These are phyloP conservation scores for Columbina picui DNA, from an alignment of 2,113 vertebrate genomes.

Conservation along the genomic window DNA sequence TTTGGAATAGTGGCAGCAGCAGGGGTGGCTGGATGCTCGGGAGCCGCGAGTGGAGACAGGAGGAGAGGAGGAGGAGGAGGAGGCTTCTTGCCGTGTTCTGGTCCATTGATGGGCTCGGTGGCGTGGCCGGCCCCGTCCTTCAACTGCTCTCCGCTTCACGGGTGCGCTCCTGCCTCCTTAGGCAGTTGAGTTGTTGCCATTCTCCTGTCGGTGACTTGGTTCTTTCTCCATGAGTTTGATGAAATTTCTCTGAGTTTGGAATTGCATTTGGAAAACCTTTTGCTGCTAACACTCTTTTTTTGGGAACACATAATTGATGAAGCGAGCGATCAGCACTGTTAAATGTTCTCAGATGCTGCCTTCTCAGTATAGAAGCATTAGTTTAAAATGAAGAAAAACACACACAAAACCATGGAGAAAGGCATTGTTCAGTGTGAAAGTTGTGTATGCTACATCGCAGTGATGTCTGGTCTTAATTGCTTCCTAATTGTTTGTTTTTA, in stretches of 20 bases:
- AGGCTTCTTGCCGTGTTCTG: background rate
- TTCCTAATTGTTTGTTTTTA: conserved; percentile 46
- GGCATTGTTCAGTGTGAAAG: conserved; percentile 2
- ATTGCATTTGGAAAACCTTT: background rate
- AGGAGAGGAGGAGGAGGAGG: background rate
- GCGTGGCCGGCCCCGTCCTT: fast-evolving
- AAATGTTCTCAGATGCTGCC: background rate
- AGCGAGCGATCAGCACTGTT: fast-evolving
- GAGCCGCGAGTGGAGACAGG: no score
- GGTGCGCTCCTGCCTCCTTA: background rate
- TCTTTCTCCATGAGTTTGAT: background rate
- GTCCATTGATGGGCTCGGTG: background rate
- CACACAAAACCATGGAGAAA: background rate
- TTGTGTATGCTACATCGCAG: background rate
- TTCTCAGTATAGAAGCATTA: background rate
- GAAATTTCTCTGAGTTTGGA: background rate
- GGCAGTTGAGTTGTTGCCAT: background rate
- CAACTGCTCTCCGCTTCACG: background rate
- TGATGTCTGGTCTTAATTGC: conserved; percentile 15
- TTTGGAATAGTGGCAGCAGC: background rate
- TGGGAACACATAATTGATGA: background rate
- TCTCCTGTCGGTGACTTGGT: background rate
- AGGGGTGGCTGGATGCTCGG: background rate
- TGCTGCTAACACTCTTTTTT: background rate
- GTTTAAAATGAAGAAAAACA: background rate